Evolutionary conservation across 2,113 vertebrate species (phyloP), one percentile per base, ranked within the genome.

Genomic region (Alligator mississippiensis): DNA sequence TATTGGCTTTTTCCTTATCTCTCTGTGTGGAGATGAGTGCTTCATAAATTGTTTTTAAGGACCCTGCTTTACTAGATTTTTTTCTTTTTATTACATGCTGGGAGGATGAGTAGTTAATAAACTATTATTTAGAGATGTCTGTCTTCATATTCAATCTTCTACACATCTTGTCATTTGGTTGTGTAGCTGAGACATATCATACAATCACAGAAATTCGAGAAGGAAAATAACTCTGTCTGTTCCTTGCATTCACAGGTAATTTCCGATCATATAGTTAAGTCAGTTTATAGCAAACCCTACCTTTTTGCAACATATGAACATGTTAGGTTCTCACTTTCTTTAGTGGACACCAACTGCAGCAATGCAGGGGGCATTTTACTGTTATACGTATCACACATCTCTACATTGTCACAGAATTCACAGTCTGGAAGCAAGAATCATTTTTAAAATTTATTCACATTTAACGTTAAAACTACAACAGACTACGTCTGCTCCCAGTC

Each of bases 1-100:
- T 94, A 86, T 90, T 96, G 88, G 62, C 77, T 82, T 92, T 96
- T 95, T 87, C 75, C 78, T 90, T 95, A 82, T 84, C 92, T 90
- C 60, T 96, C 84, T 86, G 80, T 34, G 24, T 87, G 85, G 90
- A 94, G 59, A 85, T 89, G 80, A 95, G 14, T 62, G 30, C n/a
- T 91, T 88, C 77, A 92, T 96, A 95, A 93, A 94, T 96, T 93
- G 93, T 76, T 94, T 47, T 84, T 77, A 83, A 90, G 38, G 61
- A 85, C 88, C n/a, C 30, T 79, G 30, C 77, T 84, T 87, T 77
- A 30, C 77, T 77, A 14, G 18, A 11, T 34, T 88, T 82, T 61
- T 60, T 30, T 5, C 74, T 24, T 57, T 80, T 93, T 54, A 8
- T 93, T 94, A 92, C 82, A 64, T 1, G 15, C 64, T 90, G 34